Base-by-base conservation (phyloP, 2,888 invertebrate species). In the Papilio protenor region DNA sequence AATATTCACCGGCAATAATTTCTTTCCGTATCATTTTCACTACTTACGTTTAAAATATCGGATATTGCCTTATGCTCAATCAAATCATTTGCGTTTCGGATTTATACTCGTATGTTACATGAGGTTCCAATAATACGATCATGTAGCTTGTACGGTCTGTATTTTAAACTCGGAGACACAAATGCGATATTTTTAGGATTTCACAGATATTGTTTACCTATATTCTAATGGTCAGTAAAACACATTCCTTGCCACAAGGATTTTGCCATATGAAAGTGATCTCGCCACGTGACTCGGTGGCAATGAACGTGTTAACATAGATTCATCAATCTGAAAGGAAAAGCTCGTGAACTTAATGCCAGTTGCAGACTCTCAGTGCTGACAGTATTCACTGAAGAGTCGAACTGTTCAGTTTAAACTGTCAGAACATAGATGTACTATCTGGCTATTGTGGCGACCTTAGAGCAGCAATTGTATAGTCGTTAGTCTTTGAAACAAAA, bases 401-500 rank as follows among this genome's bases (percentile, higher is more conserved):
- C 4, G 3, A 33, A 33, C 27, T 27, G 33, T 40, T 40, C 40
- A 40, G 55, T n/a, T 10, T 1, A 0, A n/a, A 18, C 55, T 18
- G 18, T 52, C 5, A 6, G 40, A 40, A 8, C 40, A 8, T 8
- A 40, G 33, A 47, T 47, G 16, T 27, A 61, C 61, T 6, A 0
- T 12, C 8, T 40, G 5, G 18, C 40, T 33, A 23, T 11, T 18
- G 11, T 40, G 14, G 6, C 12, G 45, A 45, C 45, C n/a, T 69
- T 45, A 45, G 45, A 69, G 21, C 45, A 45, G 4, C 12, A n/a
- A 69, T 69, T 69, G n/a, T 18, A 33, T 8, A 40, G 64, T 69
- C n/a, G n/a, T n/a, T n/a, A 40, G 40, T 66, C n/a, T 66, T 45
- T 45, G 45, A 69, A 69, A 69, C 66, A 69, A 69, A 72, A 72